Conservation (phyloP, 2,113 vertebrate species). For the Mugil cephalus region DNA sequence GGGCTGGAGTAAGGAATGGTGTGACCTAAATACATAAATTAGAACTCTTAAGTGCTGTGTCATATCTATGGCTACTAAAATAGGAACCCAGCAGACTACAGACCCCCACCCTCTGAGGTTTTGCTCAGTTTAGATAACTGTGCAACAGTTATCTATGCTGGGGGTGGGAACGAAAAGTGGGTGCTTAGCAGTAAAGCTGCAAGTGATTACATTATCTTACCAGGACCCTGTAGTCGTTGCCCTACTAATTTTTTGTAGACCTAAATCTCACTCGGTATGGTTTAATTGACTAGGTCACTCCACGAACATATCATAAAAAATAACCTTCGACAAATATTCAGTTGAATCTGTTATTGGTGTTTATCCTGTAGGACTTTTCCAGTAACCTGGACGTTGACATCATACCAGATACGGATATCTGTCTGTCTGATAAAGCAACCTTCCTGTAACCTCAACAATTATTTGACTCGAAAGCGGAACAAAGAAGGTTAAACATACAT, state of each 20-base stretch:
- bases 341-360: background rate
- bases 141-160: background rate
- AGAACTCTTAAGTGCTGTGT: constrained; percentile 29
- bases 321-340: background rate
- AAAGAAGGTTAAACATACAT: background rate
- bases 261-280: background rate
- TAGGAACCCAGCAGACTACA: constrained; percentile 27
- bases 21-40: constrained; percentile 74
- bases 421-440: too few species aligned
- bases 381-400: background rate
- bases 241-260: background rate
- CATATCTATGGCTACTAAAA: constrained; percentile 50
- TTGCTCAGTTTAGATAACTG: constrained; percentile 8
- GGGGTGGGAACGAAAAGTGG: background rate
- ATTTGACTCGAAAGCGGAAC: background rate
- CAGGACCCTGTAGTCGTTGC: too few species aligned
- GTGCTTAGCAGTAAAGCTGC: background rate
- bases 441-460: too few species aligned
- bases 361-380: background rate
- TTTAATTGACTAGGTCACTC: background rate
- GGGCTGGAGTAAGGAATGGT: constrained; percentile 43
- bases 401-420: too few species aligned
- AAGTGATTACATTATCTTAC: background rate
- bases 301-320: background rate
- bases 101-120: background rate